A percentile compares a stretch with the other conserved stretches of the same genome.
Conservation (phyloP, 2,888 invertebrate species). For the Drosophila monieri region DNA sequence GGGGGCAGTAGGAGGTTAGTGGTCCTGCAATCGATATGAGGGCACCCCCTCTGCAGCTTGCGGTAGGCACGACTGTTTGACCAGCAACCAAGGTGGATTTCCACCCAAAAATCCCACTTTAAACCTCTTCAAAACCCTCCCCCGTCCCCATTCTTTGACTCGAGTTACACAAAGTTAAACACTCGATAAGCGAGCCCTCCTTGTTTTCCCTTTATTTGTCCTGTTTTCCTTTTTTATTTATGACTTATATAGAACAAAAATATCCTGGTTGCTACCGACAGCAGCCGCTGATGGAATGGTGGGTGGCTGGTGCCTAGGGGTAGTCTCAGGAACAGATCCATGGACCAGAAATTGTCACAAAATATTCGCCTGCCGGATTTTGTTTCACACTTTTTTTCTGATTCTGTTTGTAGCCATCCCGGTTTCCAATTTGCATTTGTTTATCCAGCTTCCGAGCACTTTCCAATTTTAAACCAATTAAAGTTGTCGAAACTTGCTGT, state of each 20-base stretch:
- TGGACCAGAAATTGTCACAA: conserved; percentile 36
- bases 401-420: not conserved
- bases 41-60: conserved; percentile 24
- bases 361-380: conserved; percentile 23
- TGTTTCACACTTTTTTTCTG: conserved; percentile 31
- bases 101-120: conserved; percentile 4
- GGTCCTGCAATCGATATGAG: conserved; percentile 70
- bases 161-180: conserved; percentile 60
- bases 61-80: conserved; percentile 46
- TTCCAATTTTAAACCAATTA: conserved; percentile 74
- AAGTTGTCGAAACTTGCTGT: conserved; percentile 69
- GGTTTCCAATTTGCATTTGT: conserved; percentile 19
- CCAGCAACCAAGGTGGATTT: conserved; percentile 33
- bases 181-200: conserved; percentile 63
- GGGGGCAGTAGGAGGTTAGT: not conserved
- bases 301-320: not conserved
- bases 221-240: conserved; percentile 40
- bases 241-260: conserved; percentile 40
- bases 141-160: conserved; percentile 3
- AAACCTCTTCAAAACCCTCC: conserved; percentile 11
- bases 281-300: conserved; percentile 55
- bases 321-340: conserved; percentile 6
- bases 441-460: conserved; percentile 14
- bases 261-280: conserved; percentile 61
- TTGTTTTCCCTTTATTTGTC: conserved; percentile 43